phyloP scores from a whole-genome alignment of 2,113 vertebrate species.

The Danio rerio region DNA sequence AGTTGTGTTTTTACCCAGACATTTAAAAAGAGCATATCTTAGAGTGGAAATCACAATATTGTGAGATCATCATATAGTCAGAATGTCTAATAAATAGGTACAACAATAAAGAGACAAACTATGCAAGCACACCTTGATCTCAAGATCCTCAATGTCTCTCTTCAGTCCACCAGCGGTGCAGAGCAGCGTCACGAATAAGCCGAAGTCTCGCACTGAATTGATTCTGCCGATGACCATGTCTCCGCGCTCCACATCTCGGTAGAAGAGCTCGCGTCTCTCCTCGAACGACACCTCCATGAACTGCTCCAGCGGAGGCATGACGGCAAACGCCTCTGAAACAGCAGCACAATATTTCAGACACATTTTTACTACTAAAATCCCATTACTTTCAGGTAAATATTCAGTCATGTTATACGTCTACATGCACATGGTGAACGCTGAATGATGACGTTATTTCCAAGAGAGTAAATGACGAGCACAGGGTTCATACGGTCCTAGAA shows the following conservation, averaged over 20 bases:
- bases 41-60: too few relatives aligned
- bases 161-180: slow-evolving; percentile 84
- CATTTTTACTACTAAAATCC: too few relatives aligned
- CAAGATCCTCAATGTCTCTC: slow-evolving; percentile 89
- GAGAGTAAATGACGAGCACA: too few relatives aligned
- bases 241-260: slow-evolving; percentile 90
- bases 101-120: background rate
- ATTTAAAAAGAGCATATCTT: too few relatives aligned
- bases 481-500: too few relatives aligned
- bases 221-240: slow-evolving; percentile 92
- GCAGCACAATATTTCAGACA: background rate
- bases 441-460: too few relatives aligned
- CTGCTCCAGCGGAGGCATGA: slow-evolving; percentile 92
- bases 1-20: too few relatives aligned
- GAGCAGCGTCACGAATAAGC: slow-evolving; percentile 94
- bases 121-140: slow-evolving; percentile 83
- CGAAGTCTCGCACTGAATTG: slow-evolving; percentile 92
- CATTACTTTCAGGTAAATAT: too few relatives aligned
- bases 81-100: too few relatives aligned
- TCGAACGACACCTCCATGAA: slow-evolving; percentile 91
- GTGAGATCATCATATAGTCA: too few relatives aligned
- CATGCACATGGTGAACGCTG: too few relatives aligned
- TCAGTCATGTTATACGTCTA: too few relatives aligned
- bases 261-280: slow-evolving; percentile 87
- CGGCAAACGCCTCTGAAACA: slow-evolving; percentile 83